A percentile compares a stretch with the other conserved stretches of the same genome.
Conservation (phyloP, 2,797 vertebrate species). For the Varecia variegata region DNA sequence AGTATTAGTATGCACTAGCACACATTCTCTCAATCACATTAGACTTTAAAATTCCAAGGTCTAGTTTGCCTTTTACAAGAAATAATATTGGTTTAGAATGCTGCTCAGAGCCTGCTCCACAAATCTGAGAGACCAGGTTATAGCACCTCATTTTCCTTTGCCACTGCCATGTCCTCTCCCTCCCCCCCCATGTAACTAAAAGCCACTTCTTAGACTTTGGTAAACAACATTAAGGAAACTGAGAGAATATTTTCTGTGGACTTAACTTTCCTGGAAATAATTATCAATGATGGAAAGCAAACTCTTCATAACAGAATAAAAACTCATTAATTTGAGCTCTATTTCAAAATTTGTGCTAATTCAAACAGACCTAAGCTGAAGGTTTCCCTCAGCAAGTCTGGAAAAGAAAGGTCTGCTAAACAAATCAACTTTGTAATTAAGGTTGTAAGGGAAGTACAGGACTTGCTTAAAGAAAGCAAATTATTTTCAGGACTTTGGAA, state of each 20-base stretch:
- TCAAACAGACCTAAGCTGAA: constrained; percentile 51
- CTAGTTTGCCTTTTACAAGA: constrained; percentile 55
- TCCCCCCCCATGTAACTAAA: constrained; percentile 38
- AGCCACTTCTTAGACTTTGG: constrained; percentile 58
- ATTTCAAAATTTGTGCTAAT: constrained; percentile 66
- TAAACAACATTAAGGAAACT: constrained; percentile 63
- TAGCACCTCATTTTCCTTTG: constrained; percentile 55
- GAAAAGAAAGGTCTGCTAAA: constrained; percentile 58
- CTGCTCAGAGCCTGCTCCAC: not conserved
- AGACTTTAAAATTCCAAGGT: constrained; percentile 55
- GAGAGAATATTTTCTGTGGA: constrained; percentile 62
- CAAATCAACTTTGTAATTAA: constrained; percentile 60
- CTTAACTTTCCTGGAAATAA: constrained; percentile 73
- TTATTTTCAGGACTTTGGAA: constrained; percentile 39
- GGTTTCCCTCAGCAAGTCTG: constrained; percentile 5
- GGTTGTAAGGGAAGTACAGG: constrained; percentile 39
- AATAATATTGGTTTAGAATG: constrained; percentile 60
- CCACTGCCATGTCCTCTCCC: constrained; percentile 24
- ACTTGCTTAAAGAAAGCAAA: constrained; percentile 51
- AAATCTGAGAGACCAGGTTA: constrained; percentile 33
- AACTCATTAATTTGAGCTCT: constrained; percentile 61
- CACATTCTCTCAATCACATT: constrained; percentile 35
- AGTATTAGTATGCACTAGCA: constrained; percentile 41
- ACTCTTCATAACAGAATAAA: constrained; percentile 64
- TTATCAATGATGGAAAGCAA: constrained; percentile 66